Percentiles rank a stretch among this genome's conserved stretches.
Evolutionary conservation across 2,888 invertebrate species (phyloP).

Genomic region (Sinhomidia bicolor): DNA sequence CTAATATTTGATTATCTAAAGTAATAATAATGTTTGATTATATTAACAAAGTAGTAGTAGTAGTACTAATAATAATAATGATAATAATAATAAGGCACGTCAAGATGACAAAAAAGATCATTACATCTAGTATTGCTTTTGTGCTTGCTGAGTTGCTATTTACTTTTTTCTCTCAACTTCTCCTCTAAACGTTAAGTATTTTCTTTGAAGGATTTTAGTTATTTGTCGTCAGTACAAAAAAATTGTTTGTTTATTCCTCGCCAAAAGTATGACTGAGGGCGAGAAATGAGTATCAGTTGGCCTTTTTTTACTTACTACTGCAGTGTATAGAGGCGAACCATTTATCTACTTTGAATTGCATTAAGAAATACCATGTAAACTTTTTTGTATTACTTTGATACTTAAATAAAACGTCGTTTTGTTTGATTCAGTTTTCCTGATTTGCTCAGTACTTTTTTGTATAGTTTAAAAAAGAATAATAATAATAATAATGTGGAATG

Average conservation of each 20-base stretch:
- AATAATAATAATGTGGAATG: no score
- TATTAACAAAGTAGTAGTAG: no score
- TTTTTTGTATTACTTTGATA: no score
- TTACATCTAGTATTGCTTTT: background rate
- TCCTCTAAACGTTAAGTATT: background rate
- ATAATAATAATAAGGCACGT: slow-evolving; percentile 26
- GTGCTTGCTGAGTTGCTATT: background rate
- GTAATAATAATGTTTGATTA: background rate
- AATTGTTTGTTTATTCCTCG: background rate
- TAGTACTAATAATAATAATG: background rate
- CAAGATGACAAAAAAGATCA: background rate
- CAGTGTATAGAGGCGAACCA: background rate
- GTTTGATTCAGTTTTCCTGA: no score
- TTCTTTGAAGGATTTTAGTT: background rate
- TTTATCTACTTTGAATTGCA: slow-evolving; percentile 21
- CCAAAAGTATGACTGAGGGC: background rate
- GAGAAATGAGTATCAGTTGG: slow-evolving; percentile 52
- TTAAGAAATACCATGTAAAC: slow-evolving; percentile 16
- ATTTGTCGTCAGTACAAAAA: slow-evolving; percentile 8
- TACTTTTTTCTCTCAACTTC: background rate
- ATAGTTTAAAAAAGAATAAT: no score
- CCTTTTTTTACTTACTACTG: background rate
- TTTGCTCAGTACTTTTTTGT: no score
- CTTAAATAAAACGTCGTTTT: no score
- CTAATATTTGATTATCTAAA: no score